Evolutionary conservation across 2,888 invertebrate genomes (phyloP).

Genomic region (Unio pictorum): DNA sequence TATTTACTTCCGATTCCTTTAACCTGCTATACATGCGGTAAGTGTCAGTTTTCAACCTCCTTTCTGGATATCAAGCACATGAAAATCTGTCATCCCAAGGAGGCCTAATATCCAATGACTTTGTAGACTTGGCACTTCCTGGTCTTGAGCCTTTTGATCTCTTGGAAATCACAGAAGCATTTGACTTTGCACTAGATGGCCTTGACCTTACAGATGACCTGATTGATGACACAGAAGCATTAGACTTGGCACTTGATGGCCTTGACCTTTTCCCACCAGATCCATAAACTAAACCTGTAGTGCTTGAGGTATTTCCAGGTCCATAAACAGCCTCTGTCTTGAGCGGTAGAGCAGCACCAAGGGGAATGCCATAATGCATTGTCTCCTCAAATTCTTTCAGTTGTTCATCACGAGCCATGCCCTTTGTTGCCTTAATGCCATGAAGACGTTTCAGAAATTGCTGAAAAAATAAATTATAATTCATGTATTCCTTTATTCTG

Average conservation of each 20-base stretch:
- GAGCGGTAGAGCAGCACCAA: slow-evolving; percentile 32
- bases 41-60: neutral
- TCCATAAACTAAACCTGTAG: too few species aligned
- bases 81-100: slow-evolving; percentile 43
- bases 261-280: slow-evolving; percentile 9
- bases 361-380: slow-evolving; percentile 54
- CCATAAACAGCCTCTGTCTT: neutral
- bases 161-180: slow-evolving; percentile 17
- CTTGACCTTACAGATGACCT: slow-evolving; percentile 25
- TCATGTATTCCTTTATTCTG: neutral
- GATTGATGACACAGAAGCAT: slow-evolving; percentile 2
- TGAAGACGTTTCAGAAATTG: slow-evolving; percentile 55
- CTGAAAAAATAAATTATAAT: slow-evolving; percentile 40
- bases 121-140: slow-evolving; percentile 47
- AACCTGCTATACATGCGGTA: neutral
- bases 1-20: too few species aligned
- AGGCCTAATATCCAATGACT: slow-evolving; percentile 24
- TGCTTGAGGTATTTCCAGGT: too few species aligned
- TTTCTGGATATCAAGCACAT: slow-evolving; percentile 16
- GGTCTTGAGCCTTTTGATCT: slow-evolving; percentile 37
- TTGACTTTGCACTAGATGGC: slow-evolving; percentile 46
- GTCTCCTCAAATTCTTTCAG: slow-evolving; percentile 49
- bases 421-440: slow-evolving; percentile 46
- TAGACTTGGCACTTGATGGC: slow-evolving; percentile 20
- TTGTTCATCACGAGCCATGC: slow-evolving; percentile 55